These are phyloP conservation scores for Danio tinwini DNA, from an alignment of 2,797 vertebrate species.

Conservation along the genomic window DNA sequence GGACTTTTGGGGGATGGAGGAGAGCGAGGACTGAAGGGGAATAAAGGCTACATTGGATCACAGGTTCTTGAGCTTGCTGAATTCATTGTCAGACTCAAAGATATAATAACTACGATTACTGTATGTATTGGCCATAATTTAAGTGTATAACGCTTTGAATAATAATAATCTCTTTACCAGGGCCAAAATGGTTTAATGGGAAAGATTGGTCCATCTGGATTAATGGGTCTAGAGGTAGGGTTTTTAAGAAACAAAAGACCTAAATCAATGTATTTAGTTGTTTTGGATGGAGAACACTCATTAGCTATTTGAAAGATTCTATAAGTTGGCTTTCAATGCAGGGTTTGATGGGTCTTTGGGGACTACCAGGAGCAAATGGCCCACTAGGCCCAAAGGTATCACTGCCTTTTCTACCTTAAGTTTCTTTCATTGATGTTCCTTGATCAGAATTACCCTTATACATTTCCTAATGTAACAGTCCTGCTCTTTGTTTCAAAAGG, in stretches of 20 bases:
- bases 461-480: slow-evolving; percentile 16
- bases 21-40: slow-evolving; percentile 76
- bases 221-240: slow-evolving; percentile 68
- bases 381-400: slow-evolving; percentile 68
- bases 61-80: slow-evolving; percentile 68
- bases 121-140: neutral
- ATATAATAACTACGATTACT: no score
- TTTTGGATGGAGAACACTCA: neutral
- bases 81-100: neutral
- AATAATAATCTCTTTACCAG: slow-evolving; percentile 57
- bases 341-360: slow-evolving; percentile 66
- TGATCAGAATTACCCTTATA: slow-evolving; percentile 39
- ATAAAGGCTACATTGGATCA: slow-evolving; percentile 78
- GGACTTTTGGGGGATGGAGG: slow-evolving; percentile 73
- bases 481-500: slow-evolving; percentile 63
- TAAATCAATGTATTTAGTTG: no score
- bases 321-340: slow-evolving; percentile 48
- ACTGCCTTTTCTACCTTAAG: neutral
- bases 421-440: slow-evolving; percentile 12
- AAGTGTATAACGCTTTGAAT: slow-evolving; percentile 7
- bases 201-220: slow-evolving; percentile 66
- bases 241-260: neutral
- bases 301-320: neutral
- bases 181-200: slow-evolving; percentile 71
- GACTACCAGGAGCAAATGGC: slow-evolving; percentile 65